These are phyloP conservation scores for Coenobita brevimanus DNA, from an alignment of 1,140 invertebrate genomes.

Conservation along the genomic window DNA sequence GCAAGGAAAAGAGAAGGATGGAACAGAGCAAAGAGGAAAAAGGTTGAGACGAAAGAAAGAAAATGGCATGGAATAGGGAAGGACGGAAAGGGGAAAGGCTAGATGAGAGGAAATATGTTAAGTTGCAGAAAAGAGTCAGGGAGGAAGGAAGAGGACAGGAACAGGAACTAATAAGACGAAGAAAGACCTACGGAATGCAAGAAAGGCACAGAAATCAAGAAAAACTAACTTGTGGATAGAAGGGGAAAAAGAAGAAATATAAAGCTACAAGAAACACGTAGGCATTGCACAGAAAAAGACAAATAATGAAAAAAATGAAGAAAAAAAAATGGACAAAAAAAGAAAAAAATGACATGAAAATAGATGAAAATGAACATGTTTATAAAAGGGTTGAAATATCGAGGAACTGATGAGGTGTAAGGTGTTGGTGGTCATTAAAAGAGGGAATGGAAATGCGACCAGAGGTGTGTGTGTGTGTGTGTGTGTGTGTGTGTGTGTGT, in stretches of 20 bases:
- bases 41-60: neutral
- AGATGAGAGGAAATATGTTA: neutral
- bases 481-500: neutral
- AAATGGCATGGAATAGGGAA: neutral
- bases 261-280: too few relatives aligned
- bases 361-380: too few relatives aligned
- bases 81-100: neutral
- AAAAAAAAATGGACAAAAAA: neutral
- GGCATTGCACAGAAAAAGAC: neutral
- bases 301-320: neutral
- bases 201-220: neutral
- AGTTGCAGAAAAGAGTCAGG: neutral
- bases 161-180: neutral
- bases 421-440: neutral
- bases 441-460: neutral
- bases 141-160: neutral
- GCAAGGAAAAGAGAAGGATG: neutral
- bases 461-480: too few relatives aligned
- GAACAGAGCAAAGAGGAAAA: neutral
- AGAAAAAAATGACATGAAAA: too few relatives aligned
- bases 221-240: neutral
- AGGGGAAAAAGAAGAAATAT: neutral
- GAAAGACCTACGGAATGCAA: neutral
- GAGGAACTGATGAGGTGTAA: neutral
- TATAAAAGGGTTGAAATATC: too few relatives aligned